Base-by-base conservation (phyloP, 2,113 vertebrate species). In the Callipepla californica region DNA sequence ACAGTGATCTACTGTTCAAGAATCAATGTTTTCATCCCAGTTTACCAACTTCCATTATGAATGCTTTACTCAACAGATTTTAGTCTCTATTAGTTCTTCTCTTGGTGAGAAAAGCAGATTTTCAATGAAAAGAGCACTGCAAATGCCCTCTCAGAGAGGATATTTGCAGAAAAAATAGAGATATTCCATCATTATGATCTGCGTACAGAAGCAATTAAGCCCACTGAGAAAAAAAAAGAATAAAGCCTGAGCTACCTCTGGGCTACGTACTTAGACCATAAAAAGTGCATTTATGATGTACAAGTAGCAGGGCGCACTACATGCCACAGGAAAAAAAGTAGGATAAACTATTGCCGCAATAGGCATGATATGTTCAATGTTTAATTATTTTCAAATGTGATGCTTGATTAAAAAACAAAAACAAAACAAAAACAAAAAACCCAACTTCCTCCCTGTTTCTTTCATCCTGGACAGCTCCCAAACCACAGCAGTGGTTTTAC, bases 281-380 rank as follows among this genome's bases (percentile, higher is more conserved):
- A 36, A 28, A 7, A 55, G 44, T 19, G 58, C 5, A 3, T 36
- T 81, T 34, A 53, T 1, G 0, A 5, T 0, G 21, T 22, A 55
- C 6, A 25, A 74, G 20, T 17, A 66, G 61, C 32, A 69, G 18
- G 8, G 23, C 9, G 32, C 23, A 4, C 9, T 50, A 67, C 21
- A 58, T 23, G 28, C 21, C 51, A 78, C 8, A 70, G 38, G 18
- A 30, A 53, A 7, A 26, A 87, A 78, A 32, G 13, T 15, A 17
- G 7, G 18, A 26, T 9, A 25, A 83, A 4, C 13, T 69, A 34
- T 8, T 87, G 58, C 34, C 53, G 61, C 21, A 75, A 47, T 3
- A 68, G 11, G n/a, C 14, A 15, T 2, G 3, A 36, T 18, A 32
- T 62, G 22, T 12, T 38, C 11, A 17, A 7, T 0, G 0, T 50